phyloP scores from a whole-genome alignment of 2,113 vertebrate genomes.

The Ophthalmolycus amberensis region DNA sequence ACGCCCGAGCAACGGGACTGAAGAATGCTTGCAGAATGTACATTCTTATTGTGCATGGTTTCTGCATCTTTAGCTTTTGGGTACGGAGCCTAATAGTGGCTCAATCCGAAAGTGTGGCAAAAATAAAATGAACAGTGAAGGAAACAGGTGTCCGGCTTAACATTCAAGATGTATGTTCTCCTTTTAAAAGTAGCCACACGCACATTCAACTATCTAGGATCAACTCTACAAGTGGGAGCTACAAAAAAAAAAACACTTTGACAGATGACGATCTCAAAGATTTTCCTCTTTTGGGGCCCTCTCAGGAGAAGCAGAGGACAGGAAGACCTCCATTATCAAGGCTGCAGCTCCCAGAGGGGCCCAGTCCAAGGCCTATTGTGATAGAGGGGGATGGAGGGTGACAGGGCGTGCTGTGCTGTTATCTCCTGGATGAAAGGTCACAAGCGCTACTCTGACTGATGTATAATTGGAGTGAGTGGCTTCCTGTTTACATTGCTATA shows the following conservation, averaged over 20 bases:
- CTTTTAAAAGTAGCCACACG: background rate
- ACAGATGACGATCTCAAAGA: constrained; percentile 35
- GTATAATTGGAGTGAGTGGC: constrained; percentile 17
- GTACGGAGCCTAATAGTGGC: background rate
- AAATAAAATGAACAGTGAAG: background rate
- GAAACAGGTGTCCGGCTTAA: background rate
- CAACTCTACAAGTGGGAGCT: background rate
- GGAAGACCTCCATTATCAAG: constrained; percentile 71
- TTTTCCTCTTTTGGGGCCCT: constrained; percentile 47
- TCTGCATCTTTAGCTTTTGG: background rate
- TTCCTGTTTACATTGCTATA: constrained; percentile 70
- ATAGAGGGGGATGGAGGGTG: background rate
- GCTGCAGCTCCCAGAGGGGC: constrained; percentile 55
- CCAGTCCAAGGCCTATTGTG: constrained; percentile 34
- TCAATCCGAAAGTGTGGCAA: background rate
- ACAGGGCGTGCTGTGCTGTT: constrained; percentile 34
- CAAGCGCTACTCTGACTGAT: constrained; percentile 6
- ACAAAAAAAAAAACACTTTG: constrained; percentile 2
- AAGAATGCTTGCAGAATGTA: constrained; percentile 9
- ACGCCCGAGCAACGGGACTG: constrained; percentile 12
- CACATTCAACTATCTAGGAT: background rate
- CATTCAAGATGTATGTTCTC: background rate
- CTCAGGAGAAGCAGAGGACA: constrained; percentile 56
- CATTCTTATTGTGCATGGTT: background rate
- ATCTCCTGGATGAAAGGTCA: constrained; percentile 56